These are phyloP conservation scores for Synergus laeviventris DNA, from an alignment of 2,888 invertebrate species.

Conservation along the genomic window DNA sequence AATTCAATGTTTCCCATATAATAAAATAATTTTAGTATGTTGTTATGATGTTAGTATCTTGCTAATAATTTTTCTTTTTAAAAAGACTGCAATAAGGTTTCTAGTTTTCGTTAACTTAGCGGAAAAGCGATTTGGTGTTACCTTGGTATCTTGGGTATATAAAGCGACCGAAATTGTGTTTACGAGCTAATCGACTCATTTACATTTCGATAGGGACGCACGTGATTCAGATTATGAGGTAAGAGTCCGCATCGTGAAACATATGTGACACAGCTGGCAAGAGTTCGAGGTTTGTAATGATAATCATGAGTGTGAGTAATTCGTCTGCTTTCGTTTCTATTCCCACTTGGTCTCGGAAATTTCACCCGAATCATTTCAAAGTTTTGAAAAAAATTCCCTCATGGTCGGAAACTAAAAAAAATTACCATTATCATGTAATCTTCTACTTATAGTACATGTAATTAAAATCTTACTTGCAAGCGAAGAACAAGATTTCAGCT, in stretches of 20 bases:
- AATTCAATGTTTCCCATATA: not conserved
- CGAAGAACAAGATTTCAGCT: not conserved
- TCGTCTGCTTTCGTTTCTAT: not conserved
- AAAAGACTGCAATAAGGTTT: too few species aligned
- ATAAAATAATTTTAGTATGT: too few species aligned
- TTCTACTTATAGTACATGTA: not conserved
- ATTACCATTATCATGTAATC: not conserved
- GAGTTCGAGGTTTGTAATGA: conserved; percentile 22
- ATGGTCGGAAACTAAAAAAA: too few species aligned
- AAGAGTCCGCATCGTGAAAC: not conserved
- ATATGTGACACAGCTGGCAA: conserved; percentile 11
- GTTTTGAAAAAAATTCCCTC: too few species aligned
- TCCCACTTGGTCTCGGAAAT: too few species aligned
- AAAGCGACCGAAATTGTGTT: conserved; percentile 27
- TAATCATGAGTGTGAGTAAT: conserved; percentile 8
- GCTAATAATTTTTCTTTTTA: too few species aligned
- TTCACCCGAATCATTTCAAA: too few species aligned
- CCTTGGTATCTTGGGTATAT: not conserved
- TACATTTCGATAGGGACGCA: not conserved
- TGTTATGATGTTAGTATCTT: too few species aligned
- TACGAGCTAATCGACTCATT: conserved; percentile 20
- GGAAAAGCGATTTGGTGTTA: not conserved
- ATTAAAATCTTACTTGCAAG: not conserved
- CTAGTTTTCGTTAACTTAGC: too few species aligned
- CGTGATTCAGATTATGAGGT: conserved; percentile 13